These are phyloP conservation scores for Apocheima hispidaria DNA, from an alignment of 2,888 invertebrate species.

Conservation along the genomic window DNA sequence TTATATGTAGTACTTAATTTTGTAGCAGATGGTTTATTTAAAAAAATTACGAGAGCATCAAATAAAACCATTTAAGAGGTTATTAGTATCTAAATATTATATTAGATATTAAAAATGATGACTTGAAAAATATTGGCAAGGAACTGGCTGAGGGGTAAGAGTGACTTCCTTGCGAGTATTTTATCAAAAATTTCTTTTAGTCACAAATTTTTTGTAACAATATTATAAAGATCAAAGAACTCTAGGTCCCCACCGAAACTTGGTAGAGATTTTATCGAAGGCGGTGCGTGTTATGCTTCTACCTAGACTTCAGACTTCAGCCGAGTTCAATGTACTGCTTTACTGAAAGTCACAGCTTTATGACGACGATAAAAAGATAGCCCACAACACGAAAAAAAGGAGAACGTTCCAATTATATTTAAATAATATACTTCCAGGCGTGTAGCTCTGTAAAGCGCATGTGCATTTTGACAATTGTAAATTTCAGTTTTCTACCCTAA, in stretches of 20 bases:
- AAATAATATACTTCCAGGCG: neutral
- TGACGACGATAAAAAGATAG: conserved; percentile 9
- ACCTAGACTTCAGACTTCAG: conserved; percentile 30
- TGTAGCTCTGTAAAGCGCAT: conserved; percentile 3
- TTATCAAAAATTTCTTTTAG: neutral
- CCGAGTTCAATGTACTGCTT: conserved; percentile 29
- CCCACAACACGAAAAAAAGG: neutral
- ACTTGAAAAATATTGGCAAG: too few relatives aligned
- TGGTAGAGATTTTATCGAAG: conserved; percentile 29
- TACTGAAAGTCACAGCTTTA: conserved; percentile 21
- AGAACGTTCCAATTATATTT: neutral
- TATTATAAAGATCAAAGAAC: conserved; percentile 21
- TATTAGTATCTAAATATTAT: too few relatives aligned
- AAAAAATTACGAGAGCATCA: too few relatives aligned
- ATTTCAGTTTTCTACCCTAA: too few relatives aligned
- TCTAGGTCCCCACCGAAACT: conserved; percentile 10
- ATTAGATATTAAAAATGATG: too few relatives aligned
- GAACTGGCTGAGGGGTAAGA: too few relatives aligned
- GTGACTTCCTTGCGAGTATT: too few relatives aligned
- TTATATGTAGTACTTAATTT: too few relatives aligned
- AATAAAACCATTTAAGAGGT: too few relatives aligned
- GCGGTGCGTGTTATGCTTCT: conserved; percentile 26
- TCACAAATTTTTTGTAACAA: neutral
- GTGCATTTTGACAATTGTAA: neutral
- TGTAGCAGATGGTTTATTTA: too few relatives aligned